Evolutionary conservation across 2,797 vertebrate genomes (phyloP).

Genomic region (Xiphophorus birchmanni): DNA sequence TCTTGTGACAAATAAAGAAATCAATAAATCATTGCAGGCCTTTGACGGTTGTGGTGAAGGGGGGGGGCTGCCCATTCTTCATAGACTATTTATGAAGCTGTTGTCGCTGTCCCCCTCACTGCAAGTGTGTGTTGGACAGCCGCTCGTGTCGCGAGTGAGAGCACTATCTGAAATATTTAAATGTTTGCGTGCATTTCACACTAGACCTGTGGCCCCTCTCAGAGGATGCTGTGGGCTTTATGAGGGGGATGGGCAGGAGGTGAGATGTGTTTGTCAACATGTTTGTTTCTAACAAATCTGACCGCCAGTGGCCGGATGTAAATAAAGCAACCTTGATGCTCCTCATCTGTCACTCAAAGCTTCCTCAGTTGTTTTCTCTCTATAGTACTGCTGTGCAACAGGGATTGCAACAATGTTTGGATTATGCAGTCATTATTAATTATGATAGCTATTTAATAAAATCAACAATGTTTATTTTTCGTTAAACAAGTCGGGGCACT

Average conservation of each 20-base stretch:
- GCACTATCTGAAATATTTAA: conserved; percentile 81
- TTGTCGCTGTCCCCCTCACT: conserved; percentile 36
- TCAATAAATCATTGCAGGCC: conserved; percentile 83
- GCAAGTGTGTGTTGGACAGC: conserved; percentile 15
- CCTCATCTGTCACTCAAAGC: background rate
- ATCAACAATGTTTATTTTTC: too few species aligned
- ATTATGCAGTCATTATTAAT: too few species aligned
- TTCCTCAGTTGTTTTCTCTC: background rate
- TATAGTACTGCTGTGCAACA: too few species aligned
- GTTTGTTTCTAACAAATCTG: conserved; percentile 5
- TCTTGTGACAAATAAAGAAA: conserved; percentile 83
- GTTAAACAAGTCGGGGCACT: too few species aligned
- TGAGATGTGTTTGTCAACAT: conserved; percentile 13
- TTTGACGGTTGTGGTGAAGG: conserved; percentile 72
- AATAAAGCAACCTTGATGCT: background rate
- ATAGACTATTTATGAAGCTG: conserved; percentile 83
- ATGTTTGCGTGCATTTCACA: conserved; percentile 76
- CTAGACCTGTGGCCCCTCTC: conserved; percentile 57
- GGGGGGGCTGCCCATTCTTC: conserved; percentile 72
- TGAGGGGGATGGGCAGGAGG: background rate
- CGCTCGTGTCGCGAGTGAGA: conserved; percentile 30
- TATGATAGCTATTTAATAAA: too few species aligned
- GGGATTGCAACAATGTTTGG: too few species aligned
- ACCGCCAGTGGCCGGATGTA: background rate
- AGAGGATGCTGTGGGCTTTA: conserved; percentile 16